Base-by-base conservation (phyloP, 1,140 invertebrate genomes). In the Telenomus remus region DNA sequence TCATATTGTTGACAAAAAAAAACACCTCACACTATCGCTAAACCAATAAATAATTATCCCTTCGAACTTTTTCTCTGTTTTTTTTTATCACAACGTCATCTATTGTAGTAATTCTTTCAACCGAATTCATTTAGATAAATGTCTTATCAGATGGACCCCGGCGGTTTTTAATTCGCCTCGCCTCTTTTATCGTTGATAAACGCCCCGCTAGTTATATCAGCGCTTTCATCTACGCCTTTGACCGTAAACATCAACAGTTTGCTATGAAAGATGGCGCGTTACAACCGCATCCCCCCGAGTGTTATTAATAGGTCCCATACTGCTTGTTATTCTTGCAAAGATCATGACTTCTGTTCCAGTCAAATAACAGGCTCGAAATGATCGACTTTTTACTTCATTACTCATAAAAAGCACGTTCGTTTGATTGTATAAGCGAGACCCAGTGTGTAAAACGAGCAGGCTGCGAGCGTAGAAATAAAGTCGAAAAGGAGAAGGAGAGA, bases 321-420 rank as follows among this genome's bases (percentile, higher is more conserved):
- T n/a, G 0, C 56, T 35, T 70, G 19, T 63, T 71, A 10, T 64
- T 71, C 27, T 44, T 42, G 35, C 61, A 42, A 74, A 51, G 71
- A 74, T 69, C 71, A 48, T 49, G 64, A 75, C 59, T 75, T 64
- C 63, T 74, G 63, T 74, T 63, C 15, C 59, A 53, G 69, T 75
- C 47, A 12, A 63, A 51, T 59, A 49, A 60, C 70, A 49, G 42
- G 47, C 39, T 27, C n/a, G 46, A 44, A 68, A 63, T 63, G 66
- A 76, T 71, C 61, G 74, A 71, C 61, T 71, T 53, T 76, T 71
- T 69, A 69, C 69, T 64, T 60, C 54, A 54, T 68, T 63, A 54
- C 53, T 66, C 60, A 37, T 59, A 48, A 64, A 64, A 73, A 68
- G 63, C 64, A 49, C 76, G 76, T 65, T 69, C 53, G 75, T 76